Evolutionary conservation across 2,888 invertebrate genomes (phyloP).

Genomic region (Siphlonurus alternatus): DNA sequence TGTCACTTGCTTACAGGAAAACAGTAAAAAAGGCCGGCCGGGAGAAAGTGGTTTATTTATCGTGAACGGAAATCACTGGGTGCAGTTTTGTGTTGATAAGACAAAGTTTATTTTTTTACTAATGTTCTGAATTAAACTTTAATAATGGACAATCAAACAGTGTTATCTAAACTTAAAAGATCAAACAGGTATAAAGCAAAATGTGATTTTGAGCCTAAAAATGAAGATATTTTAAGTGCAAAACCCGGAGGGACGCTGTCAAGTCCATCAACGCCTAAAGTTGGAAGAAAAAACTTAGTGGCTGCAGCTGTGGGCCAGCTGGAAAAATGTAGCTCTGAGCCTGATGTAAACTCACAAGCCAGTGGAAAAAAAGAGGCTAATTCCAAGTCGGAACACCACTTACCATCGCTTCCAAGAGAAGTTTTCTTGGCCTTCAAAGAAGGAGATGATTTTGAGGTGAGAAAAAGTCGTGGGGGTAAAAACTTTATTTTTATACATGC

Average conservation of each 20-base stretch:
- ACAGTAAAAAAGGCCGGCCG: too few relatives aligned
- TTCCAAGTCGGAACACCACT: too few relatives aligned
- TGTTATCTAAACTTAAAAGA: background rate
- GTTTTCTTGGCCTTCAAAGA: background rate
- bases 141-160: background rate
- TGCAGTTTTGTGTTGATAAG: background rate
- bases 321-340: background rate
- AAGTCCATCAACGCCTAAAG: background rate
- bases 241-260: background rate
- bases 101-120: background rate
- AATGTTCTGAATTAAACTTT: background rate
- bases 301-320: background rate
- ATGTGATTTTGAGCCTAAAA: background rate
- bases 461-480: too few relatives aligned
- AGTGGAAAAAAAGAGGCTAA: too few relatives aligned
- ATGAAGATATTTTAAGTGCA: background rate
- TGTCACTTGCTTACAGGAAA: too few relatives aligned
- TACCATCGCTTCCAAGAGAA: background rate
- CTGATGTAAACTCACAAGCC: background rate
- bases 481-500: too few relatives aligned
- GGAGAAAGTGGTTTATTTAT: background rate
- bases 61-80: background rate
- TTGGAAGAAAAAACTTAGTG: background rate
- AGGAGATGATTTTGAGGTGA: background rate
- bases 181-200: background rate